Base-by-base conservation (phyloP, 53 echinoderm and acorn worm genomes). In the Paracentrotus lividus region DNA sequence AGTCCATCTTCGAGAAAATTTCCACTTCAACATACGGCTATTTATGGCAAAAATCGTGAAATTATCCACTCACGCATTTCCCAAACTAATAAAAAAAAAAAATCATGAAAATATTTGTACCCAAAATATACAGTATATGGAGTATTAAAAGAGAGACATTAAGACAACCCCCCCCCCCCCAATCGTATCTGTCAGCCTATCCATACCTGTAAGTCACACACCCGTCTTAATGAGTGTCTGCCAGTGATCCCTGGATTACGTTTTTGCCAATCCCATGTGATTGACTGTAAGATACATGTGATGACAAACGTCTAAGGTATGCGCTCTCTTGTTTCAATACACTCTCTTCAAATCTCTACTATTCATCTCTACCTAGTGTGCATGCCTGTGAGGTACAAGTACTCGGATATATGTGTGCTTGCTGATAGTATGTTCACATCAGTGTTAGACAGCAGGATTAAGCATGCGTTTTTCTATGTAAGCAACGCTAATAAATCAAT, bases 261-360 rank as follows among this genome's bases (percentile, higher is more conserved):
- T 38, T 87, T 49, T 38, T n/a, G n/a, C n/a, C 54, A 57, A 87
- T 87, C 87, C n/a, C 87, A 34, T 87, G 33, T 55, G 56, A 87
- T 87, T 87, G 87, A 57, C 87, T 57, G 58, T 23, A n/a, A n/a
- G n/a, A n/a, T 57, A 36, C 12, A 56, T 21, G 87, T 55, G 56
- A 87, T 87, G 87, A 87, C 87, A 87, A 34, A 87, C 87, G 57
- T 87, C 55, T 36, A 33, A 57, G 87, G 87, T 36, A 87, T 57
- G 81, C 47, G 12, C 81, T 40, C 45, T 47, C 47, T 45, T 81
- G 49, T 81, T 81, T 81, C 81, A 9, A 47, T 81, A 76, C 42
- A 42, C 76, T 76, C 76, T 76, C 31, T 33, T 14, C 34, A 64
- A 64, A 69, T 69, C 34, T 69, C 34, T 69, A 42, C 42, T 20